Percentiles rank a stretch among this genome's conserved stretches.
Evolutionary conservation across 2,888 invertebrate genomes (phyloP).

Genomic region (Dryadula phaetusa): DNA sequence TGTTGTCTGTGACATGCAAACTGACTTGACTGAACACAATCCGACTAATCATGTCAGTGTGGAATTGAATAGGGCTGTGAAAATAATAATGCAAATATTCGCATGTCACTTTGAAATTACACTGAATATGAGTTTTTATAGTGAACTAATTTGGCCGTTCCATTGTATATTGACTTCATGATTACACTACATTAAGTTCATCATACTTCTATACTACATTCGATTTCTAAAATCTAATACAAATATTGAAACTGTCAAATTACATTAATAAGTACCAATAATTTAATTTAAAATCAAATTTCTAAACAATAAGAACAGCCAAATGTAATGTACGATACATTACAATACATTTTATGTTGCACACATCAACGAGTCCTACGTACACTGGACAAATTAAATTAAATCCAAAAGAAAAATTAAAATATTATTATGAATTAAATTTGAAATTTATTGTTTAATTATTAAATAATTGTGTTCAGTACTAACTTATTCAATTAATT

Average conservation of each 20-base stretch:
- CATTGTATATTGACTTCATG: slow-evolving; percentile 1
- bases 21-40: not conserved
- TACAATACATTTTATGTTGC: no score
- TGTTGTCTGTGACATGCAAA: not conserved
- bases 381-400: no score
- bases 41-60: slow-evolving; percentile 10
- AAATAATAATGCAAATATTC: not conserved
- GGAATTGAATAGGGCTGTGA: not conserved
- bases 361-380: no score
- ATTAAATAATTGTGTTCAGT: no score
- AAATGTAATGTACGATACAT: no score
- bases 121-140: not conserved
- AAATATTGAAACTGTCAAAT: no score
- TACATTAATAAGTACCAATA: slow-evolving; percentile 16
- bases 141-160: slow-evolving; percentile 1
- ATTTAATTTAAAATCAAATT: not conserved
- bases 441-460: no score
- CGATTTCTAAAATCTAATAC: not conserved
- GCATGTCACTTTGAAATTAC: slow-evolving; percentile 3
- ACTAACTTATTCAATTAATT: no score
- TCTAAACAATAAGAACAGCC: not conserved
- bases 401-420: no score
- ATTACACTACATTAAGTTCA: no score
- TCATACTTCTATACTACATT: not conserved
- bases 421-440: no score